phyloP scores from a whole-genome alignment of 2,113 vertebrate species.

The Pollachius pollachius region DNA sequence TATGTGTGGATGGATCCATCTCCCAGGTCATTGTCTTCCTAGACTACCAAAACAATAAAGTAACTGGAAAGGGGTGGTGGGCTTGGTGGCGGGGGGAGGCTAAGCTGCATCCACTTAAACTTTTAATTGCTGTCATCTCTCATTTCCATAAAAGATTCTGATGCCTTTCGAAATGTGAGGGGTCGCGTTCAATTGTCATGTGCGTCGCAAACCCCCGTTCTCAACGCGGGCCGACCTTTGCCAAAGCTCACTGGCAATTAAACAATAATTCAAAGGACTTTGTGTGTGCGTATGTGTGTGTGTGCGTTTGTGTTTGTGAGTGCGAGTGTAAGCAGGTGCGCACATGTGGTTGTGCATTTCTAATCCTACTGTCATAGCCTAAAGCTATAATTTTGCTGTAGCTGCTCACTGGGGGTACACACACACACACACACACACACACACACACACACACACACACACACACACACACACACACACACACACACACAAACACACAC shows the following conservation, averaged over 20 bases:
- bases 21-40: no score
- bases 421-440: no score
- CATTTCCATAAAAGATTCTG: constrained; percentile 28
- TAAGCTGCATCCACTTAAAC: no score
- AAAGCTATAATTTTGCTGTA: background rate
- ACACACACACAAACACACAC: background rate
- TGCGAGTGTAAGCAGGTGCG: no score
- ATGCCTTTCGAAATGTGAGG: constrained; percentile 11
- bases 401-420: background rate
- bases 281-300: constrained; percentile 2
- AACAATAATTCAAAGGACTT: background rate
- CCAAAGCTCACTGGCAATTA: background rate
- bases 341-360: background rate
- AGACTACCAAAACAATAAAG: no score
- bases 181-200: constrained; percentile 6
- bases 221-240: background rate
- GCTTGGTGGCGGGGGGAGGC: no score
- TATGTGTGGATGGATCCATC: no score
- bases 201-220: background rate
- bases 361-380: background rate
- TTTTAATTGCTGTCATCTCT: constrained; percentile 29
- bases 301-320: background rate
- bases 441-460: no score
- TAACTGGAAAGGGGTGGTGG: no score
- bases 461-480: background rate